Conservation (phyloP, 2,113 vertebrate genomes). For the Stomatorhinus ivindoensis region DNA sequence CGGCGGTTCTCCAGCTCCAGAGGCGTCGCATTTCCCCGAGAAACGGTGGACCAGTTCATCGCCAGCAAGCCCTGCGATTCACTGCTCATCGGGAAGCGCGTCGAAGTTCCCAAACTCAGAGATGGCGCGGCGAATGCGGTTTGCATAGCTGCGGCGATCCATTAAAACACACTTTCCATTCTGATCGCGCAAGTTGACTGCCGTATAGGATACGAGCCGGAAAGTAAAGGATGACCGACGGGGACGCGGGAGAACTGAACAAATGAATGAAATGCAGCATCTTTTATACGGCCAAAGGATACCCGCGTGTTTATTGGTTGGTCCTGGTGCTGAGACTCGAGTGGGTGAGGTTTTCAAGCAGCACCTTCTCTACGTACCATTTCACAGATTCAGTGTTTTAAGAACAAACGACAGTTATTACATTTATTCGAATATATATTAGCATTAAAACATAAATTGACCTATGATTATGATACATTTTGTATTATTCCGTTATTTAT, state of each 20-base stretch:
- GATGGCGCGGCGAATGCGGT: conserved; percentile 19
- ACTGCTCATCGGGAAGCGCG: conserved; percentile 23
- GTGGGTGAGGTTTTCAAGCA: conserved; percentile 2
- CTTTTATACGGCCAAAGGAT: conserved; percentile 11
- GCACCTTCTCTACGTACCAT: not conserved
- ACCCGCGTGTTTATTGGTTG: conserved; percentile 17
- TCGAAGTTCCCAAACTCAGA: conserved; percentile 25
- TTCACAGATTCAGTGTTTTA: not conserved
- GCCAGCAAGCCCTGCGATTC: conserved; percentile 25
- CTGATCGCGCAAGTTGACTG: too few species aligned
- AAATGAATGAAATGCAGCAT: not conserved
- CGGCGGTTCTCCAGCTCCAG: conserved; percentile 30
- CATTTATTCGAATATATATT: not conserved
- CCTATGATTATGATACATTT: not conserved
- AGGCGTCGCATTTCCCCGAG: conserved; percentile 28
- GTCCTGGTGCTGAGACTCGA: not conserved
- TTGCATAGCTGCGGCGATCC: conserved; percentile 30
- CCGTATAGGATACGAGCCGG: not conserved
- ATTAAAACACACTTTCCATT: not conserved
- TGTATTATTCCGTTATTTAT: not conserved
- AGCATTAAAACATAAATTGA: not conserved
- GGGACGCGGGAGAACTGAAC: not conserved
- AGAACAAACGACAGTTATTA: not conserved
- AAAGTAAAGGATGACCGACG: not conserved
- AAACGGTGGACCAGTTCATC: conserved; percentile 28